Percentiles rank a stretch among this genome's conserved stretches.
phyloP scores from a whole-genome alignment of 2,797 vertebrate species.

The Mastacembelus armatus region DNA sequence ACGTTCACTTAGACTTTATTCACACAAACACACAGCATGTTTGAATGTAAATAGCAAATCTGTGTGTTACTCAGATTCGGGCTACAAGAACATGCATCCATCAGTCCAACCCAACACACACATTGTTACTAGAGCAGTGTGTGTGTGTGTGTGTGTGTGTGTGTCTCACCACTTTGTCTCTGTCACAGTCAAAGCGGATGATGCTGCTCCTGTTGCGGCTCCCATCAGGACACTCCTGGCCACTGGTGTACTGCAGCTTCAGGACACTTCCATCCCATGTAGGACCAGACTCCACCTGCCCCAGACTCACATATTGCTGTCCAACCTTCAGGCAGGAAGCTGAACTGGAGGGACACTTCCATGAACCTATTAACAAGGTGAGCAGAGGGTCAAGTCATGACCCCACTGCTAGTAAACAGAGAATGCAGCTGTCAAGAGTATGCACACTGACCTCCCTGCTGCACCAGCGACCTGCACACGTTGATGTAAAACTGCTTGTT shows the following conservation, averaged over 20 bases:
- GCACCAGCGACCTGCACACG: slow-evolving; percentile 92
- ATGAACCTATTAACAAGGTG: slow-evolving; percentile 75
- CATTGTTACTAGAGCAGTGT: too few species aligned
- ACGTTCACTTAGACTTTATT: too few species aligned
- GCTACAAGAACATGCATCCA: background rate
- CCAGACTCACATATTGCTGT: slow-evolving; percentile 86
- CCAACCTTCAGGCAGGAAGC: slow-evolving; percentile 86
- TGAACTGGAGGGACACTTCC: slow-evolving; percentile 86
- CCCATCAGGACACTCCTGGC: slow-evolving; percentile 84
- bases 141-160: background rate
- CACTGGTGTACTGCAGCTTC: slow-evolving; percentile 87
- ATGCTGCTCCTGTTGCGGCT: slow-evolving; percentile 84
- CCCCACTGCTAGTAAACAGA: too few species aligned
- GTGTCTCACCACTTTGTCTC: slow-evolving; percentile 86
- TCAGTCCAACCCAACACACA: background rate
- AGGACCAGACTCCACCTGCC: slow-evolving; percentile 84
- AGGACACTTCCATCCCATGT: slow-evolving; percentile 77
- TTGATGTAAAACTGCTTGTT: slow-evolving; percentile 89
- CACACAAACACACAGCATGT: background rate
- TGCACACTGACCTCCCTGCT: slow-evolving; percentile 81
- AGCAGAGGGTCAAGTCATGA: background rate
- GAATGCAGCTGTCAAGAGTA: too few species aligned
- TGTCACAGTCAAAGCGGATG: slow-evolving; percentile 90
- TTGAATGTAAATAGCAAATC: too few species aligned
- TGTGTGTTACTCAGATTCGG: too few species aligned